These are phyloP conservation scores for Gymnocypris eckloni DNA, from an alignment of 2,797 vertebrate species.

Conservation along the genomic window DNA sequence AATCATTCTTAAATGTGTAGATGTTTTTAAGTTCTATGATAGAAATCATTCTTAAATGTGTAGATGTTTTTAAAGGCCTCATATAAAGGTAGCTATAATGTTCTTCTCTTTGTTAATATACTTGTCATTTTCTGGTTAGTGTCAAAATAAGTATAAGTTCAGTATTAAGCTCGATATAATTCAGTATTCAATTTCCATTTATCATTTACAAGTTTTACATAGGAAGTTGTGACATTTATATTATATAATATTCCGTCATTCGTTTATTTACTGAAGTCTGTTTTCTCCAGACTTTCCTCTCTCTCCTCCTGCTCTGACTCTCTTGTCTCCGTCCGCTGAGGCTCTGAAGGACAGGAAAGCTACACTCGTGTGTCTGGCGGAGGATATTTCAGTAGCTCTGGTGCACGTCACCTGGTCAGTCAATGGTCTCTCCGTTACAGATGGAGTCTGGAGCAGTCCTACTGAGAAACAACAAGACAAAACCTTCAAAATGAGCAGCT, in stretches of 20 bases:
- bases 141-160: background rate
- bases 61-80: background rate
- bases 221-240: background rate
- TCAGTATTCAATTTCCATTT: background rate
- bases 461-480: slow-evolving; percentile 64
- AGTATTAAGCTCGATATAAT: too few relatives aligned
- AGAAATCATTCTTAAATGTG: too few relatives aligned
- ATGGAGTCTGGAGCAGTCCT: slow-evolving; percentile 66
- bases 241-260: background rate
- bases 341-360: slow-evolving; percentile 61
- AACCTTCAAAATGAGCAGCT: slow-evolving; percentile 72
- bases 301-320: slow-evolving; percentile 58
- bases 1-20: too few relatives aligned
- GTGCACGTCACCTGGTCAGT: slow-evolving; percentile 69
- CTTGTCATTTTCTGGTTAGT: background rate
- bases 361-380: slow-evolving; percentile 64
- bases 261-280: background rate
- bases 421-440: slow-evolving; percentile 64
- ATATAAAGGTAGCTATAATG: background rate
- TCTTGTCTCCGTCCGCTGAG: slow-evolving; percentile 72
- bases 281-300: slow-evolving; percentile 39
- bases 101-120: background rate
- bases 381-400: slow-evolving; percentile 61
- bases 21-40: too few relatives aligned
- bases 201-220: background rate